Base-by-base conservation (phyloP, 1,140 invertebrate species). In the Campoletis sonorensis region DNA sequence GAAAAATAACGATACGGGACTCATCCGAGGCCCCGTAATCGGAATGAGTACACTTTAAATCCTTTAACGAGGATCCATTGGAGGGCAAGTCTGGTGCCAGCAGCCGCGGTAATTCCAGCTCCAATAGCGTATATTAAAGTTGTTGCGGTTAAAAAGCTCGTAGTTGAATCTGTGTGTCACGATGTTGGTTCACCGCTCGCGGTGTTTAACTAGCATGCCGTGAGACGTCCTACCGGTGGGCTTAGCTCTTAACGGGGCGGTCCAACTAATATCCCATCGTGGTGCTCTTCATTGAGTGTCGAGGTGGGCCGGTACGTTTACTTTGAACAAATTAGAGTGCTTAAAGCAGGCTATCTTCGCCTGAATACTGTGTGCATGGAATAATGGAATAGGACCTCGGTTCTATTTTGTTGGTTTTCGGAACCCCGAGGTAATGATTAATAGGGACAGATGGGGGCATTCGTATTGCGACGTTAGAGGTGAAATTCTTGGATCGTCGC, bases 41-140 rank as follows among this genome's bases (percentile, higher is more conserved):
- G 95, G 95, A 97, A 96, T 96, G 96, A 96, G 95, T 95, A 95
- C 95, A 96, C 93, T 96, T 94, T 96, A 97, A 97, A 97, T 94
- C 94, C 94, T 95, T 96, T 96, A 95, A 95, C 95, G 94, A 97
- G 95, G 94, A 97, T 93, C 94, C 92, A 95, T 96, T 96, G 95
- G 95, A 96, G 96, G 96, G 96, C 95, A 97, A 97, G 96, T 97
- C 96, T 96, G 95, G 95, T 96, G 95, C 95, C 95, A 96, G 96
- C 95, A 95, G 95, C 95, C 94, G 96, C 96, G 96, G 96, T 96
- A 96, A 97, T 95, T 96, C 95, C 95, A 96, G 95, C 96, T 96
- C 95, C 95, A 95, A 95, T 95, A 96, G 95, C 95, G 95, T 96
- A 96, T 96, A 96, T 95, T 96, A 95, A 96, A 95, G 94, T 95